These are phyloP conservation scores for Crocidura indochinensis DNA, from an alignment of 2,797 vertebrate genomes.

Conservation along the genomic window DNA sequence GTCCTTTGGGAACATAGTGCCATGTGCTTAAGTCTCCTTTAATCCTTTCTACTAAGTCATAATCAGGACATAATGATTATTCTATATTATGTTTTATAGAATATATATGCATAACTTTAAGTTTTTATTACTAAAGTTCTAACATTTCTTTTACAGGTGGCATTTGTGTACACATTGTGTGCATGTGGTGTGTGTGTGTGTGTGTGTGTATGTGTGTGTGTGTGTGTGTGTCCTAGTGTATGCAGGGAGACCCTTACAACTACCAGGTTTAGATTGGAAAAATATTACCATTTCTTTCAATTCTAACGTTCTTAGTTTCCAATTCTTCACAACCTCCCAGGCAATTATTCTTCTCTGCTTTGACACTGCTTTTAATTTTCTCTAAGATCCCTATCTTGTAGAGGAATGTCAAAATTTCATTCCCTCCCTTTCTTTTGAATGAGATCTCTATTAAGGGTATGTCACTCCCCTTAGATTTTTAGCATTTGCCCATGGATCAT, in stretches of 20 bases:
- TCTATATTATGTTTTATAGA: not conserved
- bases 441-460: not conserved
- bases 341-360: not conserved
- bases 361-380: not conserved
- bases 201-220: too few species aligned
- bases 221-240: too few species aligned
- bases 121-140: not conserved
- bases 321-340: not conserved
- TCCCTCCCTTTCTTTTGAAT: not conserved
- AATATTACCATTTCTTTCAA: not conserved
- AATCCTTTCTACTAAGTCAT: not conserved
- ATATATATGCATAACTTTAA: not conserved
- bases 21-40: not conserved
- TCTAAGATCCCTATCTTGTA: not conserved
- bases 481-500: not conserved
- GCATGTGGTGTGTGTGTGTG: too few species aligned
- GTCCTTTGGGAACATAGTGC: rapidly evolving
- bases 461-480: not conserved
- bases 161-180: not conserved
- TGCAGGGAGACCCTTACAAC: not conserved
- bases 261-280: not conserved
- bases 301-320: not conserved
- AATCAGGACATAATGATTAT: not conserved
- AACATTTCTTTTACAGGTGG: not conserved
- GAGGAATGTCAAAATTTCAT: not conserved